Conservation (phyloP, 2,113 vertebrate species). For the Fregetta grallaria region DNA sequence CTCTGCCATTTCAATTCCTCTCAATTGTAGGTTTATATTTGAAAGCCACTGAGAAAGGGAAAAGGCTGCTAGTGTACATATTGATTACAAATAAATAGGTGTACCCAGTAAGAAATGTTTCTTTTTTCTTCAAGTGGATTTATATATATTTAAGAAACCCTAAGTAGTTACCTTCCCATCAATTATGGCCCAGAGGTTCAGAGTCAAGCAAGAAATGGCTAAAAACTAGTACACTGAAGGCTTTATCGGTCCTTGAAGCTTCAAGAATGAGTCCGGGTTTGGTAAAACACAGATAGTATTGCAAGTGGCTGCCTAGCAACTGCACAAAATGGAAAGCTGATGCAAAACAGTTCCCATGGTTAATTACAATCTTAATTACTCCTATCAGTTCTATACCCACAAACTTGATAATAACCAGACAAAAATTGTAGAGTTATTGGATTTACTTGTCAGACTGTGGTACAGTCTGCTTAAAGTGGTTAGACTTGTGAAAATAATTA, state of each 20-base stretch:
- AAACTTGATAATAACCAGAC: neutral
- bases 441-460: neutral
- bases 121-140: neutral
- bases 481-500: neutral
- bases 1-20: neutral
- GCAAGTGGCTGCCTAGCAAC: neutral
- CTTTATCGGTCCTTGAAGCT: neutral
- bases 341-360: neutral
- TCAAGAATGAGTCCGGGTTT: neutral
- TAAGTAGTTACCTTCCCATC: neutral
- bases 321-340: neutral
- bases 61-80: neutral
- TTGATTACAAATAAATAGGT: neutral
- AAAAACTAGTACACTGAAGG: neutral
- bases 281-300: neutral
- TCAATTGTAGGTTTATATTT: neutral
- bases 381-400: neutral
- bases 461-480: neutral
- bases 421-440: neutral
- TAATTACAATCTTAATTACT: neutral
- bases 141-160: neutral
- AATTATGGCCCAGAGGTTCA: neutral
- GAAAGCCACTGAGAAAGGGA: neutral
- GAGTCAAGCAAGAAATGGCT: neutral
- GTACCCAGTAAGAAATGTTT: neutral